These are phyloP conservation scores for Camponotus pennsylvanicus DNA, from an alignment of 1,140 invertebrate species.

Conservation along the genomic window DNA sequence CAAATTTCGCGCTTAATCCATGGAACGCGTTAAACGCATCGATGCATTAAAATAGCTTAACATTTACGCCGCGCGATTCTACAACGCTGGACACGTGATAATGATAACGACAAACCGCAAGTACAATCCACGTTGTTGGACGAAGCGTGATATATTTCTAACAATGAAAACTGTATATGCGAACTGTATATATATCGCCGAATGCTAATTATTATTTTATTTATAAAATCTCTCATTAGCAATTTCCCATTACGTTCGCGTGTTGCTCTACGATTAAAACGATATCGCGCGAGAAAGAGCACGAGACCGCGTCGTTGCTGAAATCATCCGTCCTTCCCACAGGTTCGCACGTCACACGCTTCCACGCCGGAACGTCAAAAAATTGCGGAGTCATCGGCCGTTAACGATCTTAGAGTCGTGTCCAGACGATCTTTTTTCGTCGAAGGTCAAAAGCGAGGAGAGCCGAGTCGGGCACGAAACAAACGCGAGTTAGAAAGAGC, in stretches of 20 bases:
- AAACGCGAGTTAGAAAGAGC: constrained; percentile 21
- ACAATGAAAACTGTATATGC: not conserved
- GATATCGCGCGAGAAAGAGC: constrained; percentile 35
- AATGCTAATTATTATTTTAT: constrained; percentile 49
- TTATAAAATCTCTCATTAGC: constrained; percentile 47
- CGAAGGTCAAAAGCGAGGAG: constrained; percentile 66
- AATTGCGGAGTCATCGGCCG: constrained; percentile 69
- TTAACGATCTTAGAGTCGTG: constrained; percentile 71
- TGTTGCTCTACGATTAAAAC: constrained; percentile 53
- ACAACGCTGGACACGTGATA: constrained; percentile 40
- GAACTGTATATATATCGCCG: not conserved
- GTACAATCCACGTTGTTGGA: not conserved
- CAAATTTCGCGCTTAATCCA: constrained; percentile 58
- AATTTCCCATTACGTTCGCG: constrained; percentile 54
- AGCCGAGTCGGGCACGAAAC: constrained; percentile 10
- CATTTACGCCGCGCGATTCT: constrained; percentile 45
- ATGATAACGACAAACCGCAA: constrained; percentile 21
- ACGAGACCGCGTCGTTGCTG: constrained; percentile 31
- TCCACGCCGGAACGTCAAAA: constrained; percentile 45
- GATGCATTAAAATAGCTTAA: constrained; percentile 60
- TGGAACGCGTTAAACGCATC: constrained; percentile 56
- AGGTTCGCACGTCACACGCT: constrained; percentile 59
- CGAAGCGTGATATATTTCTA: not conserved
- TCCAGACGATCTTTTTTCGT: constrained; percentile 63
- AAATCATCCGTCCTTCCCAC: constrained; percentile 63